Evolutionary conservation across 2,888 invertebrate species (phyloP).

Genomic region (Erebia aethiops): DNA sequence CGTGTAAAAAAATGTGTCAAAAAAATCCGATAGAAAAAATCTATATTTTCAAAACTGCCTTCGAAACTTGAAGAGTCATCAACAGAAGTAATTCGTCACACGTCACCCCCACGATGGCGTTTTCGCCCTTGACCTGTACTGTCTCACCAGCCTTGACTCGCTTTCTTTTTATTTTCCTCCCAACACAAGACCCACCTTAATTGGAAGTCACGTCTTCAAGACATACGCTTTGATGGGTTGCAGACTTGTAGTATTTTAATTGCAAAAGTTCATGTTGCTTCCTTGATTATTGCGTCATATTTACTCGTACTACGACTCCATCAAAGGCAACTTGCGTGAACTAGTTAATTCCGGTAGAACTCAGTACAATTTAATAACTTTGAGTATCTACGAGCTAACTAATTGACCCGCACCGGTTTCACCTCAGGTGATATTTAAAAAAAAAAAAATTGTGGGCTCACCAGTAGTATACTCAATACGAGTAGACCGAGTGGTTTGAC

Average conservation of each 20-base stretch:
- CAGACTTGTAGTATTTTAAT: constrained; percentile 18
- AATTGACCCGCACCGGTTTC: too few species aligned
- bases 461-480: too few species aligned
- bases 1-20: too few species aligned
- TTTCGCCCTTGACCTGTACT: constrained; percentile 34
- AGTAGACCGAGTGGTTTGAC: too few species aligned
- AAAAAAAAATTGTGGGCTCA: too few species aligned
- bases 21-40: background rate
- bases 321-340: too few species aligned
- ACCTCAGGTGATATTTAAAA: too few species aligned
- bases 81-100: constrained; percentile 42
- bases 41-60: constrained; percentile 10
- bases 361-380: too few species aligned
- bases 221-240: constrained; percentile 23
- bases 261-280: constrained; percentile 8
- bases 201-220: constrained; percentile 34
- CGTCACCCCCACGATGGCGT: constrained; percentile 31
- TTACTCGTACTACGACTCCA: background rate
- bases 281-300: constrained; percentile 8
- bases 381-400: too few species aligned
- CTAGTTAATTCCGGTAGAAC: too few species aligned
- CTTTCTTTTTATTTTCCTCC: constrained; percentile 33
- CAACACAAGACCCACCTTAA: constrained; percentile 35
- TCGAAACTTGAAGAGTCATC: constrained; percentile 33
- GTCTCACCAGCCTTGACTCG: constrained; percentile 35